Conservation (phyloP, 37 sponge, comb jelly and placozoan species). For the Halichondria panicea region DNA sequence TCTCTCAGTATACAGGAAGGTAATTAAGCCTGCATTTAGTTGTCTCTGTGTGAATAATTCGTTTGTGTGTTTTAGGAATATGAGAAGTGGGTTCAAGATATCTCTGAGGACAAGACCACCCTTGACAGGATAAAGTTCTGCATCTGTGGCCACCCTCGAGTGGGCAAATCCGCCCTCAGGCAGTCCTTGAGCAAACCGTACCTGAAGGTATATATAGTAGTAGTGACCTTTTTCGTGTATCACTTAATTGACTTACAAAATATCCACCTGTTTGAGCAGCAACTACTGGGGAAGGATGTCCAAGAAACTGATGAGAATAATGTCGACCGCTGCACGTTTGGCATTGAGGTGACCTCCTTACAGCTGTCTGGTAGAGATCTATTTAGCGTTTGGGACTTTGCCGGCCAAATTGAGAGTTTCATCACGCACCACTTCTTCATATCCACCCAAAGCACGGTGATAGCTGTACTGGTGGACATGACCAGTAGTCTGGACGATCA, state of each 20-base stretch:
- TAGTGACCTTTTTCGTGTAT: neutral
- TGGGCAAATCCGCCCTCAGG: constrained; percentile 72
- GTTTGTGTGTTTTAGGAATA: constrained; percentile 33
- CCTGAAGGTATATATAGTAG: constrained; percentile 12
- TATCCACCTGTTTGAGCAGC: constrained; percentile 2
- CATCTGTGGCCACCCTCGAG: constrained; percentile 59
- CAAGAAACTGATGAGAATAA: constrained; percentile 21
- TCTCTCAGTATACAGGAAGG: constrained; percentile 46
- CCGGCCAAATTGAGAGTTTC: constrained; percentile 76
- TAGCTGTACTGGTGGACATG: constrained; percentile 59
- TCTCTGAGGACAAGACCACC: constrained; percentile 32
- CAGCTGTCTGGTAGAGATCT: constrained; percentile 44
- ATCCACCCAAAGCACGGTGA: constrained; percentile 72
- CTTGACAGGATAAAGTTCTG: constrained; percentile 78
- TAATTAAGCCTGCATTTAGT: constrained; percentile 8
- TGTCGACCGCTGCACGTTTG: constrained; percentile 34
- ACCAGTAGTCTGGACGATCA: constrained; percentile 32
- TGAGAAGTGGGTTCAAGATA: constrained; percentile 66
- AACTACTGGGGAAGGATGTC: constrained; percentile 17
- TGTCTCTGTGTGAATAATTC: neutral
- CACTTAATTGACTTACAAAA: neutral
- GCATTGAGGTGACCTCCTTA: constrained; percentile 59
- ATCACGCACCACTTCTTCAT: constrained; percentile 81
- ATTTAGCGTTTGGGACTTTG: constrained; percentile 81
- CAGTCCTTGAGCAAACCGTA: constrained; percentile 48